Evolutionary conservation across 2,888 invertebrate genomes (phyloP).

Genomic region (Heliothis peltigera): DNA sequence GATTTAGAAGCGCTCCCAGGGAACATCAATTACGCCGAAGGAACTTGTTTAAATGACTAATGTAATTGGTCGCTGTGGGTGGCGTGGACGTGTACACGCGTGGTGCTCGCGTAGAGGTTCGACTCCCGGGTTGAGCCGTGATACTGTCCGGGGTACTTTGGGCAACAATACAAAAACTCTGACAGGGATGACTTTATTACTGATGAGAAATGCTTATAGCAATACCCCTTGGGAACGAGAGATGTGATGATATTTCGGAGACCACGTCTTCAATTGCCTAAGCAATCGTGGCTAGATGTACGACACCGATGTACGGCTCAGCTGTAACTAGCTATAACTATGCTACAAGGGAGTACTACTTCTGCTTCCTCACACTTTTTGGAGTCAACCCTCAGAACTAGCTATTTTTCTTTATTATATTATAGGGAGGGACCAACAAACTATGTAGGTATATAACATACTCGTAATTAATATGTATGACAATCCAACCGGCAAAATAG

Average conservation of each 20-base stretch:
- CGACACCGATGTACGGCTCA: neutral
- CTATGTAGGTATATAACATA: too few species aligned
- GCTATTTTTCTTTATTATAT: too few species aligned
- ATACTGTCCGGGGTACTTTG: neutral
- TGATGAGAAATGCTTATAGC: conserved; percentile 18
- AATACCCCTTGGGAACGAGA: neutral
- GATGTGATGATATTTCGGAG: conserved; percentile 19
- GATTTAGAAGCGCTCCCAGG: conserved; percentile 28
- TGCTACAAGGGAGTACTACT: too few species aligned
- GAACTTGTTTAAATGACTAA: conserved; percentile 24
- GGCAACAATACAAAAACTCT: conserved; percentile 1
- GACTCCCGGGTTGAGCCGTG: neutral
- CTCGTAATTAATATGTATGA: too few species aligned
- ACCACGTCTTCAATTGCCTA: neutral
- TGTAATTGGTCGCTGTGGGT: conserved; percentile 30
- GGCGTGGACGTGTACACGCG: conserved; percentile 5
- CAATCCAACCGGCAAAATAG: too few species aligned
- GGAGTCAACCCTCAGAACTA: neutral
- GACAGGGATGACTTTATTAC: conserved; percentile 16
- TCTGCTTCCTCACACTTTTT: neutral
- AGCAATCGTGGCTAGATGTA: neutral
- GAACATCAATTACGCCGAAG: conserved; percentile 26
- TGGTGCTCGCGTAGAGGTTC: neutral
- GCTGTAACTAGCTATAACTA: neutral
- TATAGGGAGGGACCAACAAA: too few species aligned